Base-by-base conservation (phyloP, 2,888 invertebrate genomes). In the Caenorhabditis sinica region DNA sequence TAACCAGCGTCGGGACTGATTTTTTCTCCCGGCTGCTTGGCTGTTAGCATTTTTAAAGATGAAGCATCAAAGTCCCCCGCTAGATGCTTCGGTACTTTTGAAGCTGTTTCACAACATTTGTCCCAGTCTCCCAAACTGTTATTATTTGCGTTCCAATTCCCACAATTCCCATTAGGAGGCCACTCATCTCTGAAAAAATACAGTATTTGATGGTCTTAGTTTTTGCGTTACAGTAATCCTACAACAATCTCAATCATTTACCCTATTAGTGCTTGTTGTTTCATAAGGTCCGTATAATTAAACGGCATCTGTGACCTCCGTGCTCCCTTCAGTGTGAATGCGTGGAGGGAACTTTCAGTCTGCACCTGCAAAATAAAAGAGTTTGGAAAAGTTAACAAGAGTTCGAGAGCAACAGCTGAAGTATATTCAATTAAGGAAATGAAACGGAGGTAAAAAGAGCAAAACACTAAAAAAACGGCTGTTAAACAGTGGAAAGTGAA, bases 281-380 rank as follows among this genome's bases (percentile, higher is more conserved):
- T 63, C 11, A 85, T 66, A 56, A 81, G 72, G 25, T 81, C 72
- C 28, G 72, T 53, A 23, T 72, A 61, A 40, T 77, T 66, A 45
- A 79, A 66, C 20, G 84, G 72, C 58, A 81, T 74, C 65, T 77
- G 84, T 17, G 80, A 56, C 40, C 75, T 73, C 82, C 82, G 73
- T 49, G 71, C 66, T 28, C 72, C 60, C 45, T 63, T 65, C 45
- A 36, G 49, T 71, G 45, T 63, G 33, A 68, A 68, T 51, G 61
- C 65, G 0, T 74, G 45, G 79, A 63, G 71, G 79, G 75, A 65
- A 68, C 69, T 77, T 45, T 85, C 81, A 25, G 79, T 58, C 49
- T 82, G 66, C 60, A 77, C 76, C 85, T 85, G 77, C 33, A 85
- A 84, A 56, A 68, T 25, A 40, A 43, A 3, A 51, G 65, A 51